These are phyloP conservation scores for Melanostigma gelatinosum DNA, from an alignment of 2,113 vertebrate genomes.

Conservation along the genomic window DNA sequence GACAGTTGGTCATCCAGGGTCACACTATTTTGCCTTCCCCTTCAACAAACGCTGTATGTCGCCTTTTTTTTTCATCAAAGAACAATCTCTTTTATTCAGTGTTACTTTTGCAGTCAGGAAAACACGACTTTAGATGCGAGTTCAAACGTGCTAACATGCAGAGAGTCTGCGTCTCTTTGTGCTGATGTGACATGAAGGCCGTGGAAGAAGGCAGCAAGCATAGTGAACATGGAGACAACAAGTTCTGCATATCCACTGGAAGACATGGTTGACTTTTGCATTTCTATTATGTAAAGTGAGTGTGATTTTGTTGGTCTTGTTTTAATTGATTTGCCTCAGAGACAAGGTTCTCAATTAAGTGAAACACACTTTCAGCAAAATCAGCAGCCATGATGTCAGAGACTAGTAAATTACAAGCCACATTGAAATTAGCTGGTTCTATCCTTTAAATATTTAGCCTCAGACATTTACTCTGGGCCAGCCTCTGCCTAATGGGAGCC, in stretches of 20 bases:
- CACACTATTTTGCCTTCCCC: neutral
- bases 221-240: neutral
- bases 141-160: neutral
- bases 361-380: neutral
- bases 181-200: neutral
- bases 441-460: constrained; percentile 44
- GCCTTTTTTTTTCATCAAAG: too few relatives aligned
- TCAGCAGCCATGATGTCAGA: neutral
- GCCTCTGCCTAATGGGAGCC: constrained; percentile 27
- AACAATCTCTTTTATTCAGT: neutral
- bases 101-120: neutral
- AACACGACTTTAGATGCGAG: neutral
- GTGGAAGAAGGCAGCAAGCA: neutral
- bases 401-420: neutral
- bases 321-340: neutral
- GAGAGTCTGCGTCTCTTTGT: neutral
- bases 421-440: constrained; percentile 8
- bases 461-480: constrained; percentile 38
- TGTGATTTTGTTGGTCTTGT: neutral
- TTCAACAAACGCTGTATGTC: neutral
- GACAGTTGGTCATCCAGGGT: too few relatives aligned
- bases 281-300: neutral
- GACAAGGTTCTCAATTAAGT: neutral
- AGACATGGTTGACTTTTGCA: too few relatives aligned
- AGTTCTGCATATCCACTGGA: neutral